A percentile compares a stretch with the other conserved stretches of the same genome.
Evolutionary conservation across 2,797 vertebrate species (phyloP).

Genomic region (Galago senegalensis): DNA sequence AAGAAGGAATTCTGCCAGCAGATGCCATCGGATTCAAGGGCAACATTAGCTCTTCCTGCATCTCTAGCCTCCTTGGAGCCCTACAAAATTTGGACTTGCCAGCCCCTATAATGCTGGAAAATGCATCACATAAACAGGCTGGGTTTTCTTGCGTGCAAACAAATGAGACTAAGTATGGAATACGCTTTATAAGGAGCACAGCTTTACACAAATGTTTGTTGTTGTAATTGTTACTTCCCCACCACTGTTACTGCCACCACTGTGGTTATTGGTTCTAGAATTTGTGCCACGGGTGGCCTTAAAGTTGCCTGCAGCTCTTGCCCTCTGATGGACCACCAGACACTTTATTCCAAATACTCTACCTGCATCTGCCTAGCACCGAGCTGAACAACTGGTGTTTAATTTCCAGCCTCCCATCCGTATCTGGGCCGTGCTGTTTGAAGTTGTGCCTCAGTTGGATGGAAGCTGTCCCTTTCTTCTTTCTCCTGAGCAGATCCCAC

Average conservation of each 20-base stretch:
- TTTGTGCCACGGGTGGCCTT: background rate
- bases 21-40: background rate
- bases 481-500: background rate
- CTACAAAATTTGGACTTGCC: background rate
- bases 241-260: too few species aligned
- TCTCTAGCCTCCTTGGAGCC: background rate
- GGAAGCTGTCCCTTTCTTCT: background rate
- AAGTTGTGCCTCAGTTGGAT: background rate
- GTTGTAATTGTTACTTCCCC: background rate
- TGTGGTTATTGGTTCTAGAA: background rate
- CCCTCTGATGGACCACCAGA: background rate
- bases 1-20: background rate
- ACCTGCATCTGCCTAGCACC: background rate
- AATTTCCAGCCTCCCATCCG: background rate
- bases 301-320: background rate
- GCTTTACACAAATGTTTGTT: background rate
- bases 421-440: background rate
- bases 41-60: background rate
- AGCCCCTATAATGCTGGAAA: background rate
- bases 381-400: background rate
- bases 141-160: background rate
- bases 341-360: background rate
- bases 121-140: too few species aligned
- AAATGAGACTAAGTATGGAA: too few species aligned
- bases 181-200: background rate